phyloP scores from a whole-genome alignment of 2,113 vertebrate genomes.

The Cyprinodon tularosa region DNA sequence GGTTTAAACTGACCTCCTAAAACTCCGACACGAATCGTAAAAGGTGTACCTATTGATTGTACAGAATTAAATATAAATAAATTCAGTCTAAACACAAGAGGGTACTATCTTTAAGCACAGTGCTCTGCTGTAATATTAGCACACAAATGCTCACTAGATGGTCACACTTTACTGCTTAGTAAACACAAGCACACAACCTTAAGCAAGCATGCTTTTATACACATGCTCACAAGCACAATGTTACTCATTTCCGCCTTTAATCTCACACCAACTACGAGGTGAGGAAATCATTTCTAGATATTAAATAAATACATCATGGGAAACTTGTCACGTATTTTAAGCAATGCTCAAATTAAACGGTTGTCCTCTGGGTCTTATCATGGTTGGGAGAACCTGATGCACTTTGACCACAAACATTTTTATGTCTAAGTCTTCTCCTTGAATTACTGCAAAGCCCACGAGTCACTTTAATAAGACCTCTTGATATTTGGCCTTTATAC shows the following conservation, averaged over 20 bases:
- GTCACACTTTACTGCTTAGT: conserved; percentile 29
- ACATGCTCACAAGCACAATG: conserved; percentile 38
- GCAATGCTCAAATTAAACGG: conserved; percentile 69
- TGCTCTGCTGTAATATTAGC: conserved; percentile 63
- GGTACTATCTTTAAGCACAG: conserved; percentile 56
- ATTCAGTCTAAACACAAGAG: conserved; percentile 21
- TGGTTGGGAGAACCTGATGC: conserved; percentile 27
- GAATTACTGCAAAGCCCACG: conserved; percentile 44
- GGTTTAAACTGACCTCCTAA: conserved; percentile 5
- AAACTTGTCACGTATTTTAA: conserved; percentile 74
- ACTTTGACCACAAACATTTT: conserved; percentile 46
- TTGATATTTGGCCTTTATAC: conserved; percentile 31
- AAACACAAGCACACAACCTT: conserved; percentile 19
- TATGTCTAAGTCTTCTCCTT: conserved; percentile 53
- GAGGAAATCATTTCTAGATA: conserved; percentile 72
- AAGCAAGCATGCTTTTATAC: conserved; percentile 17
- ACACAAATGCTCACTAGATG: conserved; percentile 52
- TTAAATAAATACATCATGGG: conserved; percentile 79
- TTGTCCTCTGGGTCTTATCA: conserved; percentile 66
- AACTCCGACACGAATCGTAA: too few relatives aligned
- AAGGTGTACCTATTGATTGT: too few relatives aligned
- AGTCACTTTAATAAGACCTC: conserved; percentile 34
- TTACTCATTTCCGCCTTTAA: conserved; percentile 66
- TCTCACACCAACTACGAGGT: conserved; percentile 65
- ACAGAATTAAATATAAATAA: too few relatives aligned